Percentiles rank a stretch among this genome's conserved stretches.
phyloP scores from a whole-genome alignment of 2,888 invertebrate species.

The Caenorhabditis sp. region DNA sequence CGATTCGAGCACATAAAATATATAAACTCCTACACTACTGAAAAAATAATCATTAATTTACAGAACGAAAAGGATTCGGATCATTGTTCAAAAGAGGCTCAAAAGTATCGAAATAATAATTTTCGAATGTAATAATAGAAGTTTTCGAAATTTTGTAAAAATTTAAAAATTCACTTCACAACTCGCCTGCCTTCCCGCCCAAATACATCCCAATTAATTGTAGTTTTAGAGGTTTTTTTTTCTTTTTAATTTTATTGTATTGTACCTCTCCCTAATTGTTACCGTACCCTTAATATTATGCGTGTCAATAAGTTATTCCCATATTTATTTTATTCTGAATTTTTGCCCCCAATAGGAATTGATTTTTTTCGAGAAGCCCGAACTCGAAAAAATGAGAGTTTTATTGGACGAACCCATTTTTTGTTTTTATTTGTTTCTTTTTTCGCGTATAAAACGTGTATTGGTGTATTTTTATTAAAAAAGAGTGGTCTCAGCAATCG shows the following conservation, averaged over 20 bases:
- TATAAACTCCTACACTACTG: no score
- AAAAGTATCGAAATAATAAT: conserved; percentile 33
- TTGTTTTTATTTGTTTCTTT: conserved; percentile 6
- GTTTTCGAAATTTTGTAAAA: not conserved
- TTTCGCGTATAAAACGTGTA: conserved; percentile 44
- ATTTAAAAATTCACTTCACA: not conserved
- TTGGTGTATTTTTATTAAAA: conserved; percentile 2
- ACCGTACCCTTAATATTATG: not conserved
- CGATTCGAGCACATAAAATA: no score
- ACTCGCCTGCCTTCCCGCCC: not conserved
- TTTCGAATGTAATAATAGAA: not conserved
- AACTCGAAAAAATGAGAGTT: conserved; percentile 6
- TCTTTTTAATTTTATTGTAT: not conserved
- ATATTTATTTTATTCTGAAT: not conserved
- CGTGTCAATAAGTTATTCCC: not conserved
- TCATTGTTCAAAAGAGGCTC: conserved; percentile 43
- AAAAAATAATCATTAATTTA: conserved; percentile 5
- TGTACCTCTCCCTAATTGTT: conserved; percentile 3
- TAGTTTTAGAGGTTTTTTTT: not conserved
- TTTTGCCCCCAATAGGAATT: not conserved
- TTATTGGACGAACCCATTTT: not conserved
- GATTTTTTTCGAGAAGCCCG: conserved; percentile 31
- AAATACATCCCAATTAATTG: not conserved
- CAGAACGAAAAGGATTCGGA: conserved; percentile 44
- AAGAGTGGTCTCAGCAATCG: no score